These are phyloP conservation scores for Phrynocephalus guinanensis DNA, from an alignment of 2,797 vertebrate species.

Conservation along the genomic window DNA sequence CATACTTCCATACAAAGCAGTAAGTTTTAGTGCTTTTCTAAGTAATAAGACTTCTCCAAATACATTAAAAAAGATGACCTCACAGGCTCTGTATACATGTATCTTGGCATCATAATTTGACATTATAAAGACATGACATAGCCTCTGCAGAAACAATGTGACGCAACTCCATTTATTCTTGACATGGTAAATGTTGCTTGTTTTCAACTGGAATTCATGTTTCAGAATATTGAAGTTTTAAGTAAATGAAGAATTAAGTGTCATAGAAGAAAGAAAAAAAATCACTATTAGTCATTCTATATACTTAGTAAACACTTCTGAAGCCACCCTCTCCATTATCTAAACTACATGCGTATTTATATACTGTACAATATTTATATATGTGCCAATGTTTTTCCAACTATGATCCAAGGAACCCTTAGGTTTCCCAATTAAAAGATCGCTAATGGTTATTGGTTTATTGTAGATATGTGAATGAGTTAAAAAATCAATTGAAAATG, in stretches of 20 bases:
- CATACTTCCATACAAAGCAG: constrained; percentile 7
- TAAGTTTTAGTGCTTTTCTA: constrained; percentile 28
- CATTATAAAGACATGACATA: constrained; percentile 40
- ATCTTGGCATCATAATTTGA: constrained; percentile 28
- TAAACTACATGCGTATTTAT: not conserved
- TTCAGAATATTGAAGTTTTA: constrained; percentile 24
- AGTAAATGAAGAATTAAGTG: constrained; percentile 39
- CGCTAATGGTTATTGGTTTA: not conserved
- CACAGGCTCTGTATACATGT: constrained; percentile 16
- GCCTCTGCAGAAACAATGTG: constrained; percentile 18
- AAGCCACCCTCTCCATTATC: not conserved
- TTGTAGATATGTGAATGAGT: not conserved
- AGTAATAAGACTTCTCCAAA: constrained; percentile 8
- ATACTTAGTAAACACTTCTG: constrained; percentile 11
- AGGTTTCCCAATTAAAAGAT: not conserved
- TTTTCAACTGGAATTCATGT: constrained; percentile 38
- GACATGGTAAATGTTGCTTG: constrained; percentile 18
- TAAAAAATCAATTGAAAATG: too few relatives aligned
- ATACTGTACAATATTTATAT: not conserved
- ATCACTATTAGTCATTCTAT: not conserved
- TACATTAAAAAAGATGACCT: constrained; percentile 25
- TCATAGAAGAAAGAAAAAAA: not conserved
- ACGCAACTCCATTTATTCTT: constrained; percentile 18
- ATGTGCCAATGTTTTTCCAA: not conserved
- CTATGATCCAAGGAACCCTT: not conserved